Percentiles rank a stretch among this genome's conserved stretches.
phyloP scores from a whole-genome alignment of 2,888 invertebrate genomes.

The Dinocampus coccinellae region DNA sequence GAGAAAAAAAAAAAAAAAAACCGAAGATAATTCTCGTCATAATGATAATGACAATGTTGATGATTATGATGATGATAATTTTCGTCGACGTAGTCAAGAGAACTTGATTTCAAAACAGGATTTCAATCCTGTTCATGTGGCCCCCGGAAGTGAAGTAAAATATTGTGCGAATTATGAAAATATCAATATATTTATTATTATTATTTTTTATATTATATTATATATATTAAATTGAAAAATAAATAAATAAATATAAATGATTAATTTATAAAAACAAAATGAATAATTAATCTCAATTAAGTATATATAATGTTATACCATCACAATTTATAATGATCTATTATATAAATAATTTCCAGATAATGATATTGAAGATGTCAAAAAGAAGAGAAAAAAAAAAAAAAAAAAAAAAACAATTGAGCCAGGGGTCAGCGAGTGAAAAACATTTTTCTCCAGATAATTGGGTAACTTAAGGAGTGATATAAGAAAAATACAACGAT shows the following conservation, averaged over 20 bases:
- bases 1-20: too few species aligned
- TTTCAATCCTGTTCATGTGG: constrained; percentile 58
- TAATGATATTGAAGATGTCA: neutral
- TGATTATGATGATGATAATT: too few species aligned
- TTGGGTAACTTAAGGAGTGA: neutral
- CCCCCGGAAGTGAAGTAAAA: constrained; percentile 45
- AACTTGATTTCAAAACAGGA: constrained; percentile 68
- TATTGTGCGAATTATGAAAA: too few species aligned
- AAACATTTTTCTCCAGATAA: constrained; percentile 3
- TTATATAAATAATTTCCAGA: neutral
- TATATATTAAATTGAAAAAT: too few species aligned
- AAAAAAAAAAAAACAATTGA: neutral
- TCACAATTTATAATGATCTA: neutral
- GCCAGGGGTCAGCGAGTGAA: neutral
- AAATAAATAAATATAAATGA: neutral
- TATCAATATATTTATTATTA: too few species aligned
- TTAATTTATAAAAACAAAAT: neutral
- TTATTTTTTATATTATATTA: too few species aligned
- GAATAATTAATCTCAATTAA: too few species aligned
- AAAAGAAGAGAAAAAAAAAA: neutral
- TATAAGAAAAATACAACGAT: neutral
- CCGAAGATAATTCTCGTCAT: too few species aligned
- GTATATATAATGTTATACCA: neutral
- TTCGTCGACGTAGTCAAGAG: constrained; percentile 17
- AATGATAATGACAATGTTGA: too few species aligned